A percentile compares a stretch with the other conserved stretches of the same genome.
Conservation (phyloP, 2,888 invertebrate genomes). For the Drosophila ezoana region DNA sequence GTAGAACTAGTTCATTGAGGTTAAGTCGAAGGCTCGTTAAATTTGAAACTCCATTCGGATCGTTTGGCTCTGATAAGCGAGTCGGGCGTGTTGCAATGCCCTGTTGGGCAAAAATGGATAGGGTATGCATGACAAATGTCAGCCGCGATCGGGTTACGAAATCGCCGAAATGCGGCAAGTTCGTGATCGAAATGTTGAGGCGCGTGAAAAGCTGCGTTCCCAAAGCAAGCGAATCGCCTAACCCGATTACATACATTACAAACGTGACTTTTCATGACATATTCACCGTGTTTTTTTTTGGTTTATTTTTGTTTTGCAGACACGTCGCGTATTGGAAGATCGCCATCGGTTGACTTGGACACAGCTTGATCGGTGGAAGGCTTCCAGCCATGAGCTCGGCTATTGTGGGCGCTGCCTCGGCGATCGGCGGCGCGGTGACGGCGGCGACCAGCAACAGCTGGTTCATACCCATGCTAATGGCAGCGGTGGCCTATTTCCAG, state of each 20-base stretch:
- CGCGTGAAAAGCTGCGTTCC: slow-evolving; percentile 49
- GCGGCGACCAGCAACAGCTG: slow-evolving; percentile 90
- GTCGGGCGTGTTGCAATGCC: slow-evolving; percentile 29
- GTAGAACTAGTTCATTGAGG: slow-evolving; percentile 6
- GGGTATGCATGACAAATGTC: slow-evolving; percentile 42
- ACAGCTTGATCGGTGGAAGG: slow-evolving; percentile 5
- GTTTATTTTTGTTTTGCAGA: slow-evolving; percentile 41
- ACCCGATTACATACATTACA: slow-evolving; percentile 64
- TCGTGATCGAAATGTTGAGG: slow-evolving; percentile 65
- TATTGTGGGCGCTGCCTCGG: slow-evolving; percentile 88
- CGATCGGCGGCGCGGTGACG: slow-evolving; percentile 89
- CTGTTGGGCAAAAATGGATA: background rate
- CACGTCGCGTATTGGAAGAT: slow-evolving; percentile 43
- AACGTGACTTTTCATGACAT: slow-evolving; percentile 45
- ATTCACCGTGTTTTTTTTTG: slow-evolving; percentile 15
- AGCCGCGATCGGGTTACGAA: slow-evolving; percentile 57
- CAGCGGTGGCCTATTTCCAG: slow-evolving; percentile 94
- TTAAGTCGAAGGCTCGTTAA: background rate
- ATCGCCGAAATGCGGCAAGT: slow-evolving; percentile 29
- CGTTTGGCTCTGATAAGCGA: slow-evolving; percentile 28
- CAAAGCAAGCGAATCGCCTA: slow-evolving; percentile 18
- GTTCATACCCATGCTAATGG: slow-evolving; percentile 93
- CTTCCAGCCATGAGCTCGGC: slow-evolving; percentile 87
- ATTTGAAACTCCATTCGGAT: slow-evolving; percentile 3
- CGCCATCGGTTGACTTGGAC: slow-evolving; percentile 2